Base-by-base conservation (phyloP, 2,113 vertebrate genomes). In the Podiceps cristatus region DNA sequence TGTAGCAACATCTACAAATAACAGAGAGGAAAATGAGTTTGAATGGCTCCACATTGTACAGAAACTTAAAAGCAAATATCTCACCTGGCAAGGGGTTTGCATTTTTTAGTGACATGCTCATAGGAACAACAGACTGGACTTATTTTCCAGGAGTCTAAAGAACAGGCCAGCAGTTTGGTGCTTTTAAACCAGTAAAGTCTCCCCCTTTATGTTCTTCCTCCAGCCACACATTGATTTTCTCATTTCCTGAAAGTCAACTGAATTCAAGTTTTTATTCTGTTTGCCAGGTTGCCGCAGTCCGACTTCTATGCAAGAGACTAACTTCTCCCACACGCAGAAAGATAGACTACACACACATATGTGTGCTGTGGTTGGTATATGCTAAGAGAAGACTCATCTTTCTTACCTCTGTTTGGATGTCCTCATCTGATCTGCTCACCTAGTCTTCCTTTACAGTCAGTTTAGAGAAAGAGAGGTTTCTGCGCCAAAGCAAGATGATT, bases 81-180 rank as follows among this genome's bases (percentile, higher is more conserved):
- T 94, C 88, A 86, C 85, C 85, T 94, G 96, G 97, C 95, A 96
- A 86, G 16, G 28, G 11, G 4, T 11, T 63, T 86, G 92, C 96
- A 95, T 97, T 95, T 92, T 96, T 96, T 52, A 89, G 58, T 58
- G 80, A 85, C 89, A 93, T 68, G 72, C 76, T 97, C 91, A 93
- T 47, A 96, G 76, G 53, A 94, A 91, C 64, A 89, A 72, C 73
- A 95, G 77, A 63, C 53, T 60, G 42, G 78, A 81, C 47, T 19
- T 76, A 12, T 95, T 94, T 96, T 89, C 66, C 86, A 82, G 29
- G 33, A 92, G 86, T 23, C 76, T 95, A 27, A 88, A 86, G 68
- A 80, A 73, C 42, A 85, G 73, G 28, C 64, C 80, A 96, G 76
- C 58, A 87, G 73, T 79, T 86, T 56, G 53, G 47, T 92, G 35